These are phyloP conservation scores for Volucella bombylans DNA, from an alignment of 2,888 invertebrate genomes.

Conservation along the genomic window DNA sequence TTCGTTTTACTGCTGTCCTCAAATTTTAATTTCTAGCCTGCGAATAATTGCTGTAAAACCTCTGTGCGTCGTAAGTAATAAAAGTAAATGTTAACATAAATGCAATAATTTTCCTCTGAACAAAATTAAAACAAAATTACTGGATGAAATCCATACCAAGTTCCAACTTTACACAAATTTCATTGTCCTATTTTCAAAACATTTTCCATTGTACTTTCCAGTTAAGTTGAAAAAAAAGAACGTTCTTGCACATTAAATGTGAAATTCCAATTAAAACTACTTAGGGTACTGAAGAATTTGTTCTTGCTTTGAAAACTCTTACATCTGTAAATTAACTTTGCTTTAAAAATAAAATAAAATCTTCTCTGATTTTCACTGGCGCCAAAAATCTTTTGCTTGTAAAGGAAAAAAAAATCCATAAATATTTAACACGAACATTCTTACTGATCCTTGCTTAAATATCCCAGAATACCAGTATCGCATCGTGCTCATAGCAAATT, in stretches of 20 bases:
- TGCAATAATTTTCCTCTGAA: too few relatives aligned
- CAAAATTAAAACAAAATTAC: too few relatives aligned
- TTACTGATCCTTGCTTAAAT: conserved; percentile 37
- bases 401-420: conserved; percentile 23
- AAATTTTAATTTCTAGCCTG: too few relatives aligned
- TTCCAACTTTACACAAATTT: too few relatives aligned
- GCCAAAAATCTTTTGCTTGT: conserved; percentile 14
- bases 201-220: too few relatives aligned
- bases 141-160: too few relatives aligned
- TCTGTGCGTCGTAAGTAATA: too few relatives aligned
- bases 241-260: conserved; percentile 1
- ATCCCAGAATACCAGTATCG: conserved; percentile 18
- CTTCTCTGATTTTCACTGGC: conserved; percentile 2
- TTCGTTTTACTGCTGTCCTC: too few relatives aligned
- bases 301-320: background rate
- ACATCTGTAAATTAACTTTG: conserved; percentile 16
- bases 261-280: conserved; percentile 11
- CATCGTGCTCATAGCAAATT: conserved; percentile 30
- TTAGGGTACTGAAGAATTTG: conserved; percentile 1
- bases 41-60: too few relatives aligned
- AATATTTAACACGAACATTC: conserved; percentile 50
- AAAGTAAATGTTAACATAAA: too few relatives aligned
- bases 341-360: conserved; percentile 8
- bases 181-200: too few relatives aligned
- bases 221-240: too few relatives aligned